Evolutionary conservation across 2,113 vertebrate genomes (phyloP).

Genomic region (Pampusana beccarii): DNA sequence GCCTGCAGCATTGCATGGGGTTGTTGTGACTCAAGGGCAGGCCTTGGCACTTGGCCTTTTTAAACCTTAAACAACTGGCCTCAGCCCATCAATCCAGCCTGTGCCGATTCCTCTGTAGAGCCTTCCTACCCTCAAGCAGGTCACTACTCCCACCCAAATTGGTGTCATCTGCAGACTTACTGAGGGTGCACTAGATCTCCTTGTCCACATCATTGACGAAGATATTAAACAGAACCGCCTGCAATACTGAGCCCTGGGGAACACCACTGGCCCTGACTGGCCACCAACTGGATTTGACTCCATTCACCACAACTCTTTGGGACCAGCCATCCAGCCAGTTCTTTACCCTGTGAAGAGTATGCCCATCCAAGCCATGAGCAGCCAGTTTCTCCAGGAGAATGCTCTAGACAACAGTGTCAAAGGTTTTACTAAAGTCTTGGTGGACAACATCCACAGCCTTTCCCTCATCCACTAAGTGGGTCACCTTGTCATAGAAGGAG

Average conservation of each 20-base stretch:
- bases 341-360: rapidly evolving
- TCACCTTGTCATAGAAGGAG: background rate
- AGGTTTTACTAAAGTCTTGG: background rate
- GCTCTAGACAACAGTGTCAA: background rate
- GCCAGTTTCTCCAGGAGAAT: background rate
- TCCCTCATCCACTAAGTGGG: background rate
- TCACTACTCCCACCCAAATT: background rate
- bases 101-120: background rate
- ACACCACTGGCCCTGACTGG: rapidly evolving
- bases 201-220: background rate
- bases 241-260: background rate
- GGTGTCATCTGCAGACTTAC: background rate
- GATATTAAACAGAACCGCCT: background rate
- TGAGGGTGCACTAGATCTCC: rapidly evolving
- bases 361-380: background rate
- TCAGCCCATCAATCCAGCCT: background rate
- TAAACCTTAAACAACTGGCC: background rate
- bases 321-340: rapidly evolving
- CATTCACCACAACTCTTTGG: background rate
- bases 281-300: background rate
- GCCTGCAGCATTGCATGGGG: background rate
- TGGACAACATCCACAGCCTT: background rate
- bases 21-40: background rate
- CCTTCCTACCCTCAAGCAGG: background rate
- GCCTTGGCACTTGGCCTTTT: rapidly evolving